Base-by-base conservation (phyloP, 1,140 invertebrate species). In the Zaprionus taronus region DNA sequence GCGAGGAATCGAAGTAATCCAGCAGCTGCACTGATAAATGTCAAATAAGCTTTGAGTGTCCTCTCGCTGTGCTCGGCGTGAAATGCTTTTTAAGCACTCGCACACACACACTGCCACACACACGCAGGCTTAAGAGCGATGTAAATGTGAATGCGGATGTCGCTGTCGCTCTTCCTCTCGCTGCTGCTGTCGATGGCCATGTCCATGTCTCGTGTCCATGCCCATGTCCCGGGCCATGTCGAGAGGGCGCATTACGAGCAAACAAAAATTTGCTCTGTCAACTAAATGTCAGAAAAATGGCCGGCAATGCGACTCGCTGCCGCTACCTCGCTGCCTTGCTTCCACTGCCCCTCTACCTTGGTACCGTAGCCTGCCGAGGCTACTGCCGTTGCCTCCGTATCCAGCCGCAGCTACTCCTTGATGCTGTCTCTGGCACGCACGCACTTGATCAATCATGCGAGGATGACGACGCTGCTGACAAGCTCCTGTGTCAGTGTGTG, bases 241-340 rank as follows among this genome's bases (percentile, higher is more conserved):
- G 78, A 80, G 77, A 77, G 77, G 56, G 70, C 74, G 80, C 84
- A 90, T 89, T 89, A 83, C 84, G 81, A 75, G 78, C 84, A 89
- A 90, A 89, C 85, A 90, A 90, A 85, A 89, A 90, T 89, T 90
- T 90, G 81, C 81, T 79, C 85, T 89, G 84, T 89, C 84, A 90
- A 89, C 84, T 89, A 89, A 89, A 89, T 89, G 84, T 89, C 84
- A 89, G 84, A 90, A 89, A 89, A 89, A 89, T 89, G 84, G 79
- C 78, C 69, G 78, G 73, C 68, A 83, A 60, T 75, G 73, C 74
- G 51, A 70, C 66, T 65, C 55, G 56, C 72, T 68, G 75, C 62
- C 56, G 56, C 47, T 2, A 7, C 9, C 31, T 9, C 31, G 9
- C 31, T 34, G 9, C 31, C 31, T 34, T 11, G 31, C 9, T 31